A percentile compares a stretch with the other conserved stretches of the same genome.
phyloP scores from a whole-genome alignment of 2,113 vertebrate species.

The Gymnarchus niloticus region DNA sequence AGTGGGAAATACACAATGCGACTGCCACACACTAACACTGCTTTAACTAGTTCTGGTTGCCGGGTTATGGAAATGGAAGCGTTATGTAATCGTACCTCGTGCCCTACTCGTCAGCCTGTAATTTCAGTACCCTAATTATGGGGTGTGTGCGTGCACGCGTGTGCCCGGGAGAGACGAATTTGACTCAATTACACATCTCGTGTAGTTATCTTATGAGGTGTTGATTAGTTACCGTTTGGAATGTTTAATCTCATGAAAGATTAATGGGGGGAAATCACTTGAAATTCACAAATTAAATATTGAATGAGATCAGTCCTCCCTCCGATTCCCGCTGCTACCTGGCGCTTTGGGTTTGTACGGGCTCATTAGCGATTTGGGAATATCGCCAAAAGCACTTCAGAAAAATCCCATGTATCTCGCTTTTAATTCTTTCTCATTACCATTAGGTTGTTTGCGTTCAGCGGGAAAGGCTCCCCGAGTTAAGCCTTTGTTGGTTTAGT shows the following conservation, averaged over 20 bases:
- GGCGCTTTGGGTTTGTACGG: not conserved
- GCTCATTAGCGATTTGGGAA: conserved; percentile 8
- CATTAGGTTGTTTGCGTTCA: not conserved
- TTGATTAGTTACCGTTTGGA: conserved; percentile 13
- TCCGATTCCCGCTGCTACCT: not conserved
- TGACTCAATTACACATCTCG: conserved; percentile 14
- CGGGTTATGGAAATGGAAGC: conserved; percentile 2
- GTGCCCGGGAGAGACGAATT: not conserved
- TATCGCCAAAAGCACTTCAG: not conserved
- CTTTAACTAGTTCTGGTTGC: not conserved
- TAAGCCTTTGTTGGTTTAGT: not conserved
- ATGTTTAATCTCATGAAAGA: conserved; percentile 19
- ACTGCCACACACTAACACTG: not conserved
- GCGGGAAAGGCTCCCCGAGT: not conserved
- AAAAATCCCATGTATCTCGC: not conserved
- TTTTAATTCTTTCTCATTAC: conserved; percentile 11
- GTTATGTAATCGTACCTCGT: conserved; percentile 1
- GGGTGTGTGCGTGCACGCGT: not conserved
- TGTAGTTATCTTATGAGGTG: not conserved
- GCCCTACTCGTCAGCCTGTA: not conserved
- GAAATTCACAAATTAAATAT: conserved; percentile 18
- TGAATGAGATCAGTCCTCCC: conserved; percentile 14
- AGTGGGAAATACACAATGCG: not conserved
- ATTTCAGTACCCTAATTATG: not conserved
- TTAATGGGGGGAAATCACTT: conserved; percentile 14